Base-by-base conservation (phyloP, 2,797 vertebrate species). In the Hephaestus fuliginosus region DNA sequence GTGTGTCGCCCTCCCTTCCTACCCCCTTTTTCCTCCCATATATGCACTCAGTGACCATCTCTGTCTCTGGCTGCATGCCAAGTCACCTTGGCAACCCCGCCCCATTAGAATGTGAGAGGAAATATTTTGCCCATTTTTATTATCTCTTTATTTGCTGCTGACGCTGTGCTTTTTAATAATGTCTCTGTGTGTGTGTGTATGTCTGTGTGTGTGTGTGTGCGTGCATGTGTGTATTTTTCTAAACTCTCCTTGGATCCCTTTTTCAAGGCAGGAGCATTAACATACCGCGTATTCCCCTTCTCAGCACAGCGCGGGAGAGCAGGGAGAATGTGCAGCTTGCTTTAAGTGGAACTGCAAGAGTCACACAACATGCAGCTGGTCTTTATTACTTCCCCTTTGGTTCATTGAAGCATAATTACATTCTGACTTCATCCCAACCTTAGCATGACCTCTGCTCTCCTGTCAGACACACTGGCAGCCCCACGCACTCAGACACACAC, bases 351-450 rank as follows among this genome's bases (percentile, higher is more conserved):
- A 95, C 91, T 93, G 94, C 92, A 93, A 89, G 91, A 91, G 94
- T 94, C 91, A 90, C 92, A 95, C 94, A 95, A 94, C 92, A 89
- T 91, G 90, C 95, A 96, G 95, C 95, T 96, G 95, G 92, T 95
- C 92, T 96, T 95, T 95, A 96, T 96, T 96, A 95, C 93, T 94
- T 95, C 95, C 95, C 94, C 93, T 94, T 95, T 96, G 94, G 93
- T 96, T 96, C 95, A 95, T 95, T 96, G 94, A 96, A 93, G 94
- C 93, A 93, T 96, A 96, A 96, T 96, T 96, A 95, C 94, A 96
- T 95, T 96, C 95, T 96, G 95, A 96, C 96, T 96, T 96, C 96
- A 96, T 96, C 93, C 90, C 93, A 95, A 96, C 95, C 95, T 94
- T 95, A 95, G 93, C 88, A 91, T 95, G 94, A 96, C 95, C 95